Evolutionary conservation across 2,888 invertebrate genomes (phyloP).

Genomic region (Neoascia interrupta): DNA sequence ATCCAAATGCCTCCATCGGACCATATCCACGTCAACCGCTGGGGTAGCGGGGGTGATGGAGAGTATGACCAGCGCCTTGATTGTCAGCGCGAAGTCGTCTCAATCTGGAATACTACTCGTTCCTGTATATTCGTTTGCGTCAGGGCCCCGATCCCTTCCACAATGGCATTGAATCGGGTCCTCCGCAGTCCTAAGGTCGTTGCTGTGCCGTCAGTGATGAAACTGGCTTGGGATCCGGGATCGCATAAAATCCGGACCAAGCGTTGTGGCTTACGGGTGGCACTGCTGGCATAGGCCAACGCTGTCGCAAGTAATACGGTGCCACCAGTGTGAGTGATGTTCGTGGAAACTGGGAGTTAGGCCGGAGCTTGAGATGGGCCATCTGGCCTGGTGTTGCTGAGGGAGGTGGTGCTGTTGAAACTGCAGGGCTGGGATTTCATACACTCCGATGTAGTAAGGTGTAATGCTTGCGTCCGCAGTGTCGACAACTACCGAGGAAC

Average conservation of each 20-base stretch:
- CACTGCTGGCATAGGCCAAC: neutral
- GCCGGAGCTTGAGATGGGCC: neutral
- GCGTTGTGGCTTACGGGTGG: neutral
- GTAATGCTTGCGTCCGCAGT: slow-evolving; percentile 25
- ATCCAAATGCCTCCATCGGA: slow-evolving; percentile 41
- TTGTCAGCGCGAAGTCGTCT: too few relatives aligned
- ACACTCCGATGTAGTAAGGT: slow-evolving; percentile 5
- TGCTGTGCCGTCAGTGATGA: slow-evolving; percentile 39
- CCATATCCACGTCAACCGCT: neutral
- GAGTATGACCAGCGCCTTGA: too few relatives aligned
- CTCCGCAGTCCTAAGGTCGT: slow-evolving; percentile 24
- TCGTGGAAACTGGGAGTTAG: neutral
- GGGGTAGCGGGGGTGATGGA: too few relatives aligned
- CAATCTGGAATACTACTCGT: too few relatives aligned
- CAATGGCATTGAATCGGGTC: neutral
- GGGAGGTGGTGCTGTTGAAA: too few relatives aligned
- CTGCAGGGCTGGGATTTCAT: too few relatives aligned
- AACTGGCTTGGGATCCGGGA: slow-evolving; percentile 57
- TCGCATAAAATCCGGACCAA: slow-evolving; percentile 25
- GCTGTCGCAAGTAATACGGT: neutral
- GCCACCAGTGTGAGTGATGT: neutral
- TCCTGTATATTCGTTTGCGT: too few relatives aligned
- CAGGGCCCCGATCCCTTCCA: slow-evolving; percentile 7
- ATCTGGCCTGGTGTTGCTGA: too few relatives aligned
- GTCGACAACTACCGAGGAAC: neutral